A percentile compares a stretch with the other conserved stretches of the same genome.
Conservation (phyloP, 2,113 vertebrate genomes). For the Pongo abelii region DNA sequence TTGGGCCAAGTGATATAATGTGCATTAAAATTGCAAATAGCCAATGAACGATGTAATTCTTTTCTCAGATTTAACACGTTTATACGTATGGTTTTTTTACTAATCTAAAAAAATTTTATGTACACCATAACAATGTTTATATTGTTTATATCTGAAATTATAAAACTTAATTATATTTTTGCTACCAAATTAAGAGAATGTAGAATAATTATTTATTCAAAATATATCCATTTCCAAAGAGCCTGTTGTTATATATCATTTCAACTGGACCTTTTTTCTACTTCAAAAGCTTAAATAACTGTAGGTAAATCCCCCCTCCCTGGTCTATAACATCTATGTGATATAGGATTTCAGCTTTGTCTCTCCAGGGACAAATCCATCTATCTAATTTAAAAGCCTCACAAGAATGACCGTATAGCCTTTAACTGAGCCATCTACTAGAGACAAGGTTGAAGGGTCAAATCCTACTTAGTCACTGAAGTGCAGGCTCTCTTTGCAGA, state of each 20-base stretch:
- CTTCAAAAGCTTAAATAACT: not conserved
- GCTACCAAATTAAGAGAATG: not conserved
- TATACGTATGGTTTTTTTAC: not conserved
- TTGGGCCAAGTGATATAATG: not conserved
- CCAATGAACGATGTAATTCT: not conserved
- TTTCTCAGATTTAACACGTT: not conserved
- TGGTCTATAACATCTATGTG: rapidly evolving
- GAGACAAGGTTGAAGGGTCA: not conserved
- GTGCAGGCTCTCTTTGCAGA: not conserved
- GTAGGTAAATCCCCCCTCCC: not conserved
- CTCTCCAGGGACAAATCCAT: no score
- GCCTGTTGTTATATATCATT: not conserved
- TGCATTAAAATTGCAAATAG: not conserved
- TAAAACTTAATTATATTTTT: not conserved
- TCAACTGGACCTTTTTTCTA: not conserved
- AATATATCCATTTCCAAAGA: not conserved
- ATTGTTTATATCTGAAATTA: not conserved
- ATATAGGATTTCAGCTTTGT: not conserved
- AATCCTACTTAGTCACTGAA: not conserved
- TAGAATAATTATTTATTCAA: not conserved
- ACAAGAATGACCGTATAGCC: not conserved
- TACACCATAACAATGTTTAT: not conserved
- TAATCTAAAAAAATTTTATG: not conserved
- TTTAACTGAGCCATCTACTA: no score
- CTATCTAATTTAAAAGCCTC: not conserved